Base-by-base conservation (phyloP, 2,888 invertebrate species). In the Mythimna pallens region DNA sequence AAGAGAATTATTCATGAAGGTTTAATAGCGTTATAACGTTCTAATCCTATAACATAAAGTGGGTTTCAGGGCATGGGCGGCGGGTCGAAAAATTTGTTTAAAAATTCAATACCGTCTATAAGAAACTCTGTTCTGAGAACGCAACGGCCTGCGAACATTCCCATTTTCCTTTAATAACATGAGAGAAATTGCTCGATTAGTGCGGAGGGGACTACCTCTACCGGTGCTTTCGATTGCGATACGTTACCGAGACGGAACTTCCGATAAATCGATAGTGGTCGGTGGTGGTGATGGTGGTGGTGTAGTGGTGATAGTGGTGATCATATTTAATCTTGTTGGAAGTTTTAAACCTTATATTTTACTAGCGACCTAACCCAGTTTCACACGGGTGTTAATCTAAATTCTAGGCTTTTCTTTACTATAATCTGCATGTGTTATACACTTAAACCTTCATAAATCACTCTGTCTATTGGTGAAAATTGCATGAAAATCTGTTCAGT, bases 91-190 rank as follows among this genome's bases (percentile, higher is more conserved):
- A 94, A 94, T 93, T 94, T 94, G 94, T 94, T 95, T 94, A 95
- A 95, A 95, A 95, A 95, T 95, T 95, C 94, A 95, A 94, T 94
- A 93, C 92, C 93, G 90, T 93, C 94, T 94, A 94, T 94, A 94
- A 94, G 94, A 92, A 94, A 93, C 93, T 94, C 94, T 66, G 92
- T 94, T 93, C 89, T 90, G 89, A 89, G 92, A 94, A 94, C 94
- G 94, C 94, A 95, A 94, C 93, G 94, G 93, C 91, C 94, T 95
- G 94, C 91, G 93, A 95, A 94, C 93, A 93, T 94, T 93, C 93
- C 94, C 94, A 93, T 95, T 95, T 93, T 90, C 91, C 94, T 92
- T 94, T 95, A 94, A 95, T 95, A 95, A 95, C 94, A 94, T 93
- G 93, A 91, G 93, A 94, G 92, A 94, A 93, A 95, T 95, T 94